Percentiles rank a stretch among this genome's conserved stretches.
Conservation (phyloP, 2,888 invertebrate species). For the Hirtodrosophila trivittata region DNA sequence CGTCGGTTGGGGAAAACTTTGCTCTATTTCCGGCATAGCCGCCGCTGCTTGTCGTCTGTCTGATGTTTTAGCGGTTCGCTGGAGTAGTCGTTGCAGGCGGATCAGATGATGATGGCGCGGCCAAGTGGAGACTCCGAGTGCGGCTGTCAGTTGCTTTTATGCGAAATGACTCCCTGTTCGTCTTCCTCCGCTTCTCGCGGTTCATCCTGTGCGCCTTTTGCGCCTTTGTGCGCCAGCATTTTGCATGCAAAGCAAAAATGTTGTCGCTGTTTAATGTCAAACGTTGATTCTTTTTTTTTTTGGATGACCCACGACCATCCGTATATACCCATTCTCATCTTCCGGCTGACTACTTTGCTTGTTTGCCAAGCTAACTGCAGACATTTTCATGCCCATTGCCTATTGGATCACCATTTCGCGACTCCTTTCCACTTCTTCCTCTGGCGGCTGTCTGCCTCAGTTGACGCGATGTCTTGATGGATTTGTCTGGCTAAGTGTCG, state of each 20-base stretch:
- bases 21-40: conserved; percentile 75
- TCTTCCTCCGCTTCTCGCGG: conserved; percentile 20
- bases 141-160: conserved; percentile 71
- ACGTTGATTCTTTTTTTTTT: conserved; percentile 49
- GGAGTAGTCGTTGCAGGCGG: conserved; percentile 28
- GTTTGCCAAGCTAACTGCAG: conserved; percentile 57
- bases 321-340: conserved; percentile 2
- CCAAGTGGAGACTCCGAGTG: conserved; percentile 40
- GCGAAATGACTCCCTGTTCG: conserved; percentile 34
- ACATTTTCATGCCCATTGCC: conserved; percentile 68
- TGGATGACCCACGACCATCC: neutral
- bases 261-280: conserved; percentile 80
- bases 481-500: conserved; percentile 71
- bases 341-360: conserved; percentile 39
- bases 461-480: conserved; percentile 66
- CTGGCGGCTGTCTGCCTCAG: conserved; percentile 24
- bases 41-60: conserved; percentile 49
- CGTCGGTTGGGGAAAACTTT: conserved; percentile 56
- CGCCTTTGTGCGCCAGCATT: conserved; percentile 60
- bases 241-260: conserved; percentile 74
- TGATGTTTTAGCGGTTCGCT: conserved; percentile 71
- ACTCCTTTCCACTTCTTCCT: conserved; percentile 6
- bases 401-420: conserved; percentile 23
- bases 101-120: conserved; percentile 45
- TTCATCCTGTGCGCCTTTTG: conserved; percentile 58